A percentile compares a stretch with the other conserved stretches of the same genome.
Evolutionary conservation across 2,113 vertebrate genomes (phyloP).

Genomic region (Craseonycteris thonglongyai): DNA sequence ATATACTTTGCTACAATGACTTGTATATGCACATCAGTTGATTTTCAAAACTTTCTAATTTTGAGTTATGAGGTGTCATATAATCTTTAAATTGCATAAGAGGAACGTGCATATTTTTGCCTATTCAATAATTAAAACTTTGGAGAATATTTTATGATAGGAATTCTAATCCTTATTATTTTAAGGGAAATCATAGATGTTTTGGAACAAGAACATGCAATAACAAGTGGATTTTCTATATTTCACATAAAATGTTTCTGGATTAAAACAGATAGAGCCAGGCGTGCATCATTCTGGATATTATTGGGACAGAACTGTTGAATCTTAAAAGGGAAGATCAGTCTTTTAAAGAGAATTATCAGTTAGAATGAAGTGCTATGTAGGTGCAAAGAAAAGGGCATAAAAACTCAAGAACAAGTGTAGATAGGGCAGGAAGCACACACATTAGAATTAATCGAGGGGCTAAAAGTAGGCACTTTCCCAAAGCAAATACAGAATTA

Average conservation of each 20-base stretch:
- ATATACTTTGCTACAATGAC: not conserved
- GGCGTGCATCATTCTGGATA: not conserved
- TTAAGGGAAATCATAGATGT: not conserved
- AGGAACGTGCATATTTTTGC: not conserved
- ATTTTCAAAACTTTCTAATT: not conserved
- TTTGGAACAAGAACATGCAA: constrained; percentile 1
- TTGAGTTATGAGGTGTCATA: not conserved
- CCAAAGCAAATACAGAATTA: constrained; percentile 59
- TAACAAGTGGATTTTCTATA: not conserved
- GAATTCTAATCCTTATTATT: constrained; percentile 1
- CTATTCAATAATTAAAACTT: constrained; percentile 17
- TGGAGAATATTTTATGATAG: not conserved
- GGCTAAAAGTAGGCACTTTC: constrained; percentile 43
- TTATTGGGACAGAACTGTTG: constrained; percentile 6
- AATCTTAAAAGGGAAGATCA: constrained; percentile 20
- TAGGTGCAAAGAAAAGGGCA: constrained; percentile 29
- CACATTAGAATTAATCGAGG: constrained; percentile 38
- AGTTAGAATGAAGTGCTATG: constrained; percentile 42
- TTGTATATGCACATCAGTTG: not conserved
- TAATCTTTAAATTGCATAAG: not conserved
- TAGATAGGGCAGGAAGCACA: constrained; percentile 16
- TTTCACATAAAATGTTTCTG: constrained; percentile 13
- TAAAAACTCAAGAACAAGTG: constrained; percentile 17
- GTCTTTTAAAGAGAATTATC: constrained; percentile 37
- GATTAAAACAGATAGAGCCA: not conserved